Base-by-base conservation (phyloP, 2,888 invertebrate species). In the Campopleginae sp. region DNA sequence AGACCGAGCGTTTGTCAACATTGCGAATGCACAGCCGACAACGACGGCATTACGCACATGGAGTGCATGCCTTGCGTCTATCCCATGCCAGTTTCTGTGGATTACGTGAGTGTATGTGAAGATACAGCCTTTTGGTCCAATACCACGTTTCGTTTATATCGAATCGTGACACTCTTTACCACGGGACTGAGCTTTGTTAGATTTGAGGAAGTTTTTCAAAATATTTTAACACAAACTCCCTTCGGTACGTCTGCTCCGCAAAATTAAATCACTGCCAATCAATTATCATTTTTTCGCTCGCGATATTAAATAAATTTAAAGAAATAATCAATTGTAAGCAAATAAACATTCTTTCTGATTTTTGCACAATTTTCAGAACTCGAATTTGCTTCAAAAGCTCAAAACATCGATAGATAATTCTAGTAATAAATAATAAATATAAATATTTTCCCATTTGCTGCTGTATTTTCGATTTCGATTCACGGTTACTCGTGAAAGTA, bases 1-100 rank as follows among this genome's bases (percentile, higher is more conserved):
- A 89, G 92, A 27, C 96, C 96, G 2, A 94, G 94, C 75, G 89
- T 93, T 8, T 96, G 96, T 88, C 96, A 96, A 89, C 95, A 95
- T 42, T 97, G 97, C 91, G 96, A 97, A 90, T 97, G 97, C 89
- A 95, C 96, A 1, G 95, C 96, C 2, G 95, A 96, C 88, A 95
- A 96, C 86, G 95, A 95, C 58, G 96, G 96, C 0, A 94, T 96
- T 27, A 95, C 96, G 5, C 96, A 95, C 91, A 95, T 96, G 94
- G 95, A 96, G 86, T 96, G 97, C 89, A 95, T 95, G 82, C 95
- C 96, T 0, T 96, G 96, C 89, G 93, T 93, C 72, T 95, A 95
- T 90, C 95, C 95, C 4, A 94, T 93, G 54, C 94, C 94, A 2
- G 92, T 94, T 14, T 91, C 93, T 74, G 93, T 94, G 23, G 94